A percentile compares a stretch with the other conserved stretches of the same genome.
Evolutionary conservation across 2,113 vertebrate genomes (phyloP).

Genomic region (Oncorhynchus mykiss): DNA sequence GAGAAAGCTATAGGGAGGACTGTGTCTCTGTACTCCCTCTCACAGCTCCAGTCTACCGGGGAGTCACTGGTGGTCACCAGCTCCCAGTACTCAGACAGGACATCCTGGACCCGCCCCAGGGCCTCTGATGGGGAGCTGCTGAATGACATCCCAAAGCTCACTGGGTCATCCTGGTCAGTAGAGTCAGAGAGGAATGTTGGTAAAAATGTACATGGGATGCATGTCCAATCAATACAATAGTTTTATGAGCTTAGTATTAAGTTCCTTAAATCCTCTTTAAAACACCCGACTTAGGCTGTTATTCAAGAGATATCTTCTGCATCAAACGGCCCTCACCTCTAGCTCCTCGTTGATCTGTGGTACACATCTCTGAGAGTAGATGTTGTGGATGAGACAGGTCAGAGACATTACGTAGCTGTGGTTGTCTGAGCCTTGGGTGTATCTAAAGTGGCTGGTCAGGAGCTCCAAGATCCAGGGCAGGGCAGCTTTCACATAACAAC

Average conservation of each 20-base stretch:
- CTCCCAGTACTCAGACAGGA: constrained; percentile 70
- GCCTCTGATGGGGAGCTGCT: constrained; percentile 65
- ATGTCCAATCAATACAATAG: background rate
- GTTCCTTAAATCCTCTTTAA: background rate
- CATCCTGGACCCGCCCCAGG: constrained; percentile 62
- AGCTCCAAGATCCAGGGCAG: constrained; percentile 75
- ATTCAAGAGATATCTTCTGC: no score
- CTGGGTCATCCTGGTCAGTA: constrained; percentile 67
- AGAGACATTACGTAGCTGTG: constrained; percentile 68
- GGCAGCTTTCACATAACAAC: constrained; percentile 77
- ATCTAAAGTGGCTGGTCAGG: constrained; percentile 70
- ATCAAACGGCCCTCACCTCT: constrained; percentile 60
- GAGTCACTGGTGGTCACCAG: constrained; percentile 62
- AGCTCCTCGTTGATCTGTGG: constrained; percentile 73
- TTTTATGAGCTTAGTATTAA: background rate
- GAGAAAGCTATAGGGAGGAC: constrained; percentile 39
- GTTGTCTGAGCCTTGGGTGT: constrained; percentile 64
- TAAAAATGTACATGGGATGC: background rate
- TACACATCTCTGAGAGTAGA: constrained; percentile 76
- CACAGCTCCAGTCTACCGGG: constrained; percentile 72
- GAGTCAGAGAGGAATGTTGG: background rate
- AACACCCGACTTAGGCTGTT: background rate
- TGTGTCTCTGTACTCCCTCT: constrained; percentile 64
- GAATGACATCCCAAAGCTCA: constrained; percentile 66
- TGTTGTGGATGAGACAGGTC: constrained; percentile 71